Conservation (phyloP, 1,140 invertebrate species). For the Heterodera carotae region DNA sequence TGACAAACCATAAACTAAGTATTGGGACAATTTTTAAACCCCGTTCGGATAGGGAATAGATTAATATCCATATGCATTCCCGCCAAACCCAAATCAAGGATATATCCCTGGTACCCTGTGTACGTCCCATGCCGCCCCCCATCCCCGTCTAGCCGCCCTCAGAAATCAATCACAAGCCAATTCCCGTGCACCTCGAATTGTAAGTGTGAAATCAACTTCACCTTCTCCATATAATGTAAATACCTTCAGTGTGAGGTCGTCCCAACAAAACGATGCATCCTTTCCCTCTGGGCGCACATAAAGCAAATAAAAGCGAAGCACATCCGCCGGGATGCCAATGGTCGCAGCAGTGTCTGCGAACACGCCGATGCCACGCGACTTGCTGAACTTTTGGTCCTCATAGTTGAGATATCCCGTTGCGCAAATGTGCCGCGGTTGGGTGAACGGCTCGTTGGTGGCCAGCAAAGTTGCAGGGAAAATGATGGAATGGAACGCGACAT, state of each 20-base stretch:
- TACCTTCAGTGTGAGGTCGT: constrained; percentile 70
- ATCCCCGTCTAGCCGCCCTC: no score
- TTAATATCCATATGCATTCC: background rate
- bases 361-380: constrained; percentile 91
- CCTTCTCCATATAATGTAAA: constrained; percentile 86
- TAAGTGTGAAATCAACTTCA: constrained; percentile 22
- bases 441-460: constrained; percentile 80
- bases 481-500: constrained; percentile 96
- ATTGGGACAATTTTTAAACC: no score
- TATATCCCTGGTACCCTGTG: no score
- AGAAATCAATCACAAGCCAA: no score
- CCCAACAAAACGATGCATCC: constrained; percentile 64
- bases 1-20: no score
- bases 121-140: no score
- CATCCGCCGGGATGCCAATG: constrained; percentile 87
- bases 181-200: no score
- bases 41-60: no score
- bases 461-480: constrained; percentile 90
- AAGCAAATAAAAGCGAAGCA: constrained; percentile 95
- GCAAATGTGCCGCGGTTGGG: constrained; percentile 82
- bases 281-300: constrained; percentile 87
- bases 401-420: constrained; percentile 99
- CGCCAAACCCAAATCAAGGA: no score
- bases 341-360: constrained; percentile 90
- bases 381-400: constrained; percentile 97